phyloP scores from a whole-genome alignment of 2,797 vertebrate genomes.

The Chiroxiphia lanceolata region DNA sequence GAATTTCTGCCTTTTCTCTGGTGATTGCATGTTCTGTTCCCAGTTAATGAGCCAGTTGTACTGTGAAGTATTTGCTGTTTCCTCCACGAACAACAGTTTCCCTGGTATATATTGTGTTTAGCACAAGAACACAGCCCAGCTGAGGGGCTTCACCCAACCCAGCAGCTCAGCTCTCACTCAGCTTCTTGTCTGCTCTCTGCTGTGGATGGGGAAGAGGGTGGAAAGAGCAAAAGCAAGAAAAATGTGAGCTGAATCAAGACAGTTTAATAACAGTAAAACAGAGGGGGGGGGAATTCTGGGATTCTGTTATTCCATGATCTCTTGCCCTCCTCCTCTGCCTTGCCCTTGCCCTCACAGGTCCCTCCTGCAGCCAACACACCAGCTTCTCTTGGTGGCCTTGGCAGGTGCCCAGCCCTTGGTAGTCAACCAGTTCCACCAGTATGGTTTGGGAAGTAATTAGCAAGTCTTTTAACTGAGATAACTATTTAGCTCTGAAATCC shows the following conservation, averaged over 20 bases:
- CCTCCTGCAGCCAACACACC: not conserved
- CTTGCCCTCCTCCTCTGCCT: not conserved
- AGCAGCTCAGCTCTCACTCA: not conserved
- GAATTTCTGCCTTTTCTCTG: not conserved
- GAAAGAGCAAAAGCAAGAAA: not conserved
- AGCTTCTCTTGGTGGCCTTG: not conserved
- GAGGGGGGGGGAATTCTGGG: not conserved
- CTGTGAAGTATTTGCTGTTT: not conserved
- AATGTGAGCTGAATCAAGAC: not conserved
- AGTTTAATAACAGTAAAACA: not conserved
- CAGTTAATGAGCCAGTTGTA: accelerated
- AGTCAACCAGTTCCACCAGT: not conserved
- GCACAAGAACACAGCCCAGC: not conserved
- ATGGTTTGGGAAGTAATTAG: not conserved
- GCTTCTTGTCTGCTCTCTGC: not conserved
- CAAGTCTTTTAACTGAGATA: not conserved
- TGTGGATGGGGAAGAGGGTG: accelerated
- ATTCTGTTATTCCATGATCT: not conserved
- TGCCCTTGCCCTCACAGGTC: not conserved
- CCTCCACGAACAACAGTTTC: not conserved
- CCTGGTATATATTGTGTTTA: not conserved
- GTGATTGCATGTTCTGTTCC: not conserved
- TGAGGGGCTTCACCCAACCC: not conserved
- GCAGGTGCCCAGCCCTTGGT: not conserved
- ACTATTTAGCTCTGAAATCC: not conserved